phyloP scores from a whole-genome alignment of 2,888 invertebrate species.

The Melipona beecheii region DNA sequence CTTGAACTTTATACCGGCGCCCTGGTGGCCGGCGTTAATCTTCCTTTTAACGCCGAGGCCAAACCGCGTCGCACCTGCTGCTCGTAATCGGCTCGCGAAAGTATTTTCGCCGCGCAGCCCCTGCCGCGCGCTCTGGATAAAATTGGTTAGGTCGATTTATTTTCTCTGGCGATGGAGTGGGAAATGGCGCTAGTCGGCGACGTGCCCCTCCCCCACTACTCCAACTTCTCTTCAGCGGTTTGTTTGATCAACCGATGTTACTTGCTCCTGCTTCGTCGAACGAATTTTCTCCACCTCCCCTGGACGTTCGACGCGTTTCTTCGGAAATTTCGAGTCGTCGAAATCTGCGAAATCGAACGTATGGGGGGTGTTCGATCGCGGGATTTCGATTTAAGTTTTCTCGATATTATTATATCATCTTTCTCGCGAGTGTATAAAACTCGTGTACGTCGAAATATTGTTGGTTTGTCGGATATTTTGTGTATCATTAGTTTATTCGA shows the following conservation, averaged over 20 bases:
- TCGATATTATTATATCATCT: too few species aligned
- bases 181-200: background rate
- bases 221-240: background rate
- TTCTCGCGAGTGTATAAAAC: too few species aligned
- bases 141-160: constrained; percentile 24
- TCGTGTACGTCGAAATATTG: too few species aligned
- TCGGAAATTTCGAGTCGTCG: too few species aligned
- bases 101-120: constrained; percentile 30
- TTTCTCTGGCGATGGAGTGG: background rate
- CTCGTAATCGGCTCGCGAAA: constrained; percentile 39
- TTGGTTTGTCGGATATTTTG: too few species aligned
- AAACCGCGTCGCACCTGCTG: constrained; percentile 58
- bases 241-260: background rate
- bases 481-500: too few species aligned
- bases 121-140: background rate
- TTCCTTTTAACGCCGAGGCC: constrained; percentile 56
- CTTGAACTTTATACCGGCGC: constrained; percentile 55
- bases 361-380: too few species aligned
- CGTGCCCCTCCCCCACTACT: background rate
- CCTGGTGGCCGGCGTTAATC: constrained; percentile 62
- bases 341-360: too few species aligned
- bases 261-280: background rate
- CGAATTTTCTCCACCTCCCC: too few species aligned
- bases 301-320: too few species aligned
- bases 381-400: too few species aligned